Conservation (phyloP, 2,797 vertebrate genomes). For the Clamator glandarius region DNA sequence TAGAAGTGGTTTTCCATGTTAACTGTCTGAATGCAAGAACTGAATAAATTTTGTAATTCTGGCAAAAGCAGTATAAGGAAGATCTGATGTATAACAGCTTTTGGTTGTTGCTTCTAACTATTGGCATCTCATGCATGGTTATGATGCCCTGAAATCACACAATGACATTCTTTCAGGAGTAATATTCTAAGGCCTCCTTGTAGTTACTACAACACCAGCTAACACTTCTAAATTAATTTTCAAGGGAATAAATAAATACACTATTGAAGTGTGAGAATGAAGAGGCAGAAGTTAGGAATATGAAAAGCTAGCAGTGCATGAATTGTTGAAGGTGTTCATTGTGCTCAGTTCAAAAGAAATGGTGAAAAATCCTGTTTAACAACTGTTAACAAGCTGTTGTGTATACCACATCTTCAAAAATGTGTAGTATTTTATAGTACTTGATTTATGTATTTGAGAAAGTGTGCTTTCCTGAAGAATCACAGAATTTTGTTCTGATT, state of each 20-base stretch:
- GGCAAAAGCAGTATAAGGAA: not conserved
- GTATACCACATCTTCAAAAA: not conserved
- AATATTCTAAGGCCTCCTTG: not conserved
- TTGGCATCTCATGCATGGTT: not conserved
- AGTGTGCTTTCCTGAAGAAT: not conserved
- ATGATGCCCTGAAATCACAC: not conserved
- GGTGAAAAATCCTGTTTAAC: not conserved
- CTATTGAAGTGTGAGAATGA: not conserved
- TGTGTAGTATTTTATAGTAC: not conserved
- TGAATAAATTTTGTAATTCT: not conserved
- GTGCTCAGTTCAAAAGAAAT: not conserved
- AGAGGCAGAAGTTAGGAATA: not conserved
- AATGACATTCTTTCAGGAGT: not conserved
- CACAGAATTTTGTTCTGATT: not conserved
- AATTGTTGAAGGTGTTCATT: not conserved
- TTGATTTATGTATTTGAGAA: not conserved
- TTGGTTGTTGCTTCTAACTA: not conserved
- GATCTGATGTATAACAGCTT: not conserved
- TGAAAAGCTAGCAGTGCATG: not conserved
- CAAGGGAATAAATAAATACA: not conserved
- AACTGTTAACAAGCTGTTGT: not conserved
- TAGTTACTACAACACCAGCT: not conserved
- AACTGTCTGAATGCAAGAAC: not conserved
- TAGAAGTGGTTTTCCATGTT: not conserved
- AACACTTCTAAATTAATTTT: not conserved